Base-by-base conservation (phyloP, 2,888 invertebrate species). In the Drosophila paramelanica region DNA sequence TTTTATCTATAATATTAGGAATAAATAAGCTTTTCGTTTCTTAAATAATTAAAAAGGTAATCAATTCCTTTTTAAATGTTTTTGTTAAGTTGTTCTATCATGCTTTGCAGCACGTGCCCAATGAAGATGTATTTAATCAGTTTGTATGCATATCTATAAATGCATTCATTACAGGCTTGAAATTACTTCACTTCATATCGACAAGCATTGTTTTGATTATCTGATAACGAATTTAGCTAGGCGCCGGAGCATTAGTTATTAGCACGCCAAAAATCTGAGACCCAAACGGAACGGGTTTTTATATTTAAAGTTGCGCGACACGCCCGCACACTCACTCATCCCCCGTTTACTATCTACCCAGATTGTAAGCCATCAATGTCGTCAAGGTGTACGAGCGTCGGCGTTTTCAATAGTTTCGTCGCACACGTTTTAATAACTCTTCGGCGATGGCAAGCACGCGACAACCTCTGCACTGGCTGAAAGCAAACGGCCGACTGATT, bases 401-500 rank as follows among this genome's bases (percentile, higher is more conserved):
- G 60, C 73, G 67, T 50, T 56, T 76, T 53, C 11, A 61, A 77
- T 57, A 72, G 36, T 46, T 60, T 50, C 61, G 60, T 56, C 65
- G 58, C 62, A 64, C 85, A 85, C 80, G 85, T 72, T 82, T 72
- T n/a, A 56, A 39, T 62, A 75, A 52, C 55, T 65, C n/a, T 51
- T 56, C 58, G 36, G 71, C 68, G 59, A 31, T 52, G 45, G 47
- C 60, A 64, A 47, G 56, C 79, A 75, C 86, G 85, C 80, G 85
- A 72, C 81, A 66, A 79, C 80, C 50, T 77, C 86, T 70, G 62
- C 67, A 58, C 73, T 73, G 62, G 43, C 60, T 73, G 70, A 86
- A 65, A 73, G 80, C 76, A 67, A 71, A 47, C 66, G 61, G 77
- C 83, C 80, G 80, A 81, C 83, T 81, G 86, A 81, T 57, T 77